phyloP scores from a whole-genome alignment of 2,113 vertebrate genomes.

The Thalassarche chlororhynchos region DNA sequence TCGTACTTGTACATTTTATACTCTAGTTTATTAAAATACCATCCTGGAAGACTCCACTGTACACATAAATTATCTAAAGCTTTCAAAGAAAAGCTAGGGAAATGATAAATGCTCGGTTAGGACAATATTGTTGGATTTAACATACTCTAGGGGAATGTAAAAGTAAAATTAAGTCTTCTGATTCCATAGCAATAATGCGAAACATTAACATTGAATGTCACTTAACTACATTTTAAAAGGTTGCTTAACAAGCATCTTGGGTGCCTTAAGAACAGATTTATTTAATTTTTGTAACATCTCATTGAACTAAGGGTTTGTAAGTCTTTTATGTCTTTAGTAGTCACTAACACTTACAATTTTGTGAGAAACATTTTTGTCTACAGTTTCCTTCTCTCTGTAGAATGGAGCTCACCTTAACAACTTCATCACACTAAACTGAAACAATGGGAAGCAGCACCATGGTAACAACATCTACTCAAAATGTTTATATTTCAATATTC shows the following conservation, averaged over 20 bases:
- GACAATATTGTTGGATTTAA: conserved; percentile 43
- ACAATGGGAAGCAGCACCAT: background rate
- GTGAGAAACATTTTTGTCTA: background rate
- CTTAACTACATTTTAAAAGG: conserved; percentile 46
- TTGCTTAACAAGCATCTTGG: conserved; percentile 29
- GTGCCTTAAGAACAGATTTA: conserved; percentile 29
- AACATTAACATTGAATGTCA: conserved; percentile 31
- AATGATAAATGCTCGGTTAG: background rate
- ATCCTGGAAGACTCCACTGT: background rate
- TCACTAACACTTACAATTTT: background rate
- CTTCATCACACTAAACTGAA: background rate
- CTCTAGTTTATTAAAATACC: background rate
- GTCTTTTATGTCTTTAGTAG: background rate
- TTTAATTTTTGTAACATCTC: conserved; percentile 49
- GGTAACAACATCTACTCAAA: background rate
- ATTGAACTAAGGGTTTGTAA: background rate
- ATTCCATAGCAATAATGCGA: conserved; percentile 27
- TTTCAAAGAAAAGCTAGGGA: background rate
- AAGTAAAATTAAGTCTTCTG: conserved; percentile 51
- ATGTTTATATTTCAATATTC: background rate
- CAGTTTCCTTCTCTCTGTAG: background rate
- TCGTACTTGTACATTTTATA: background rate
- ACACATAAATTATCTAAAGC: background rate
- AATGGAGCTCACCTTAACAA: background rate
- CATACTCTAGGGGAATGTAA: conserved; percentile 24